These are phyloP conservation scores for Petrocephalus zakoni DNA, from an alignment of 2,113 vertebrate species.

Conservation along the genomic window DNA sequence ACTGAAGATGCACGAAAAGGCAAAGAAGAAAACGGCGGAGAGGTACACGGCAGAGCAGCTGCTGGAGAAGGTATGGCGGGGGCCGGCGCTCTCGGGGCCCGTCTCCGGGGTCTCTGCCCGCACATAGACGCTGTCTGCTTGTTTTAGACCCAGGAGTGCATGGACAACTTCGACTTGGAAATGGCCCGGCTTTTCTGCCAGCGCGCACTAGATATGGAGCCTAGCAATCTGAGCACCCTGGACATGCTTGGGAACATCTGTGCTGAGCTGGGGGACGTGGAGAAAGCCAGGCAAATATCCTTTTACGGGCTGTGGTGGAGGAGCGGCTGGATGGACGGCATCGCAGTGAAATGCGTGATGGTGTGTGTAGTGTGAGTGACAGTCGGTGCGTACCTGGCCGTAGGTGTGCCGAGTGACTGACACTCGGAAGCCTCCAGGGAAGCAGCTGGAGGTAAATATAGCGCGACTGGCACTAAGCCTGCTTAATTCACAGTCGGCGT, in stretches of 20 bases:
- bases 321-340: not conserved
- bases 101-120: not conserved
- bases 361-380: not conserved
- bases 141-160: constrained; percentile 62
- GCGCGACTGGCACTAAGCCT: not conserved
- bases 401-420: not conserved
- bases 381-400: not conserved
- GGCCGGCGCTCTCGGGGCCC: not conserved
- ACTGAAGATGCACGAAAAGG: constrained; percentile 63
- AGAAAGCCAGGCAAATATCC: constrained; percentile 72
- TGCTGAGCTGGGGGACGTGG: constrained; percentile 63
- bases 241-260: constrained; percentile 69
- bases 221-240: constrained; percentile 59
- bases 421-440: not conserved
- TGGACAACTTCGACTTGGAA: constrained; percentile 70
- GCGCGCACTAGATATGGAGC: constrained; percentile 65
- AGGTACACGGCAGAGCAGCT: constrained; percentile 64
- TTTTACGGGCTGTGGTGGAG: constrained; percentile 30
- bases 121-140: not conserved
- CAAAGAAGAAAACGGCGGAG: constrained; percentile 67
- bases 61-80: constrained; percentile 59
- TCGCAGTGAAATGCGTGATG: not conserved
- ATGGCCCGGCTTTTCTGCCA: constrained; percentile 70
- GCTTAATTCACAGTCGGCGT: too few relatives aligned
- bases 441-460: not conserved